Base-by-base conservation (phyloP, 2,888 invertebrate genomes). In the Cataglyphis albicans region DNA sequence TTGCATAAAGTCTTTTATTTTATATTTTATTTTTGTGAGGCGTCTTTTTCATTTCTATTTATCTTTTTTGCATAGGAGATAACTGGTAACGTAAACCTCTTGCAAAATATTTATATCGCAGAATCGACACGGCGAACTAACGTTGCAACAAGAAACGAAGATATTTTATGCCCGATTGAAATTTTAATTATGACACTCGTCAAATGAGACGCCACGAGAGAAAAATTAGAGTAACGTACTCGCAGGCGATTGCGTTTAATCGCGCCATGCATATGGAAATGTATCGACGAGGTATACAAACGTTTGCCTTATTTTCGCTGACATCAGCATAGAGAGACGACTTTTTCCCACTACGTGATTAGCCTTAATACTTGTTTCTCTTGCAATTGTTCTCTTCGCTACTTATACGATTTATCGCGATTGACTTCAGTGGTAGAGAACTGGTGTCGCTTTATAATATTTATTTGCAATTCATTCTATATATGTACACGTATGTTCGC, bases 371-470 rank as follows among this genome's bases (percentile, higher is more conserved):
- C 38, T 80, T 80, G 59, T 80, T 72, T 80, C 59, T 70, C n/a
- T 72, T 70, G 57, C 52, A 78, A 72, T 78, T 80, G 32, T 61
- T 80, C 44, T 80, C 59, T 72, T 35, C 59, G 70, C 78, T 80
- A 80, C 72, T 80, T 80, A 78, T 78, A 80, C 44, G 72, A 78
- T 61, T 80, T 80, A 80, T 72, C 78, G 72, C 78, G 78, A 80
- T 80, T 80, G 78, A 80, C 72, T 80, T 80, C 59, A 76, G 29
- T 76, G 76, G 78, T 80, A 70, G 44, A 70, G 44, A 72, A 72
- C 64, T 25, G 25, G 78, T 72, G 44, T 80, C 72, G 70, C 59
- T 80, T 72, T 72, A 48, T 72, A 80, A 59, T 80, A 80, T 80
- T 80, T 44, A 78, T 78, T 68, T 80, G 78, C 78, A 72, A 80